Evolutionary conservation across 1,140 invertebrate genomes (phyloP).

Genomic region (Aleiodes sp.): DNA sequence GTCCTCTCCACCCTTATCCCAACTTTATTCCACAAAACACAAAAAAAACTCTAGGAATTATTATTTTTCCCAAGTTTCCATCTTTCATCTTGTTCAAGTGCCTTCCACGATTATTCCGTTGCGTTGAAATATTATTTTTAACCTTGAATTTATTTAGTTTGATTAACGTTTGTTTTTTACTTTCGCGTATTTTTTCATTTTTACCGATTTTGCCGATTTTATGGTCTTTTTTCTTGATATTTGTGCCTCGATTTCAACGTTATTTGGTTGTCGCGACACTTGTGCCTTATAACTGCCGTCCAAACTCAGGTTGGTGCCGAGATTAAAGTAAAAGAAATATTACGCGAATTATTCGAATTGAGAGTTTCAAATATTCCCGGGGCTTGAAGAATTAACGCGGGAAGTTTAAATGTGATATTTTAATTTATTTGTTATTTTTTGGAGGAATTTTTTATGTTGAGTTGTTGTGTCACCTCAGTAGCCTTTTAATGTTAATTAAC

Average conservation of each 20-base stretch:
- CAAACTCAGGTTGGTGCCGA: conserved; percentile 34
- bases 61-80: conserved; percentile 13
- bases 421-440: conserved; percentile 3
- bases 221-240: conserved; percentile 18
- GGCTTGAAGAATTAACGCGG: background rate
- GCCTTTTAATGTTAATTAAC: conserved; percentile 16
- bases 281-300: conserved; percentile 41
- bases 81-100: conserved; percentile 7
- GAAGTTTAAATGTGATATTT: conserved; percentile 16
- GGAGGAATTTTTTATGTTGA: background rate
- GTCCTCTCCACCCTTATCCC: conserved; percentile 48
- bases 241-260: background rate
- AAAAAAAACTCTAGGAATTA: background rate
- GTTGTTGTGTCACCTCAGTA: conserved; percentile 13
- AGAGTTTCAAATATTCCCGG: background rate
- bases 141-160: too few relatives aligned
- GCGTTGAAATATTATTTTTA: too few relatives aligned
- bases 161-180: background rate
- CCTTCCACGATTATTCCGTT: too few relatives aligned
- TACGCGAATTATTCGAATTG: background rate
- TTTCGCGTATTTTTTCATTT: background rate
- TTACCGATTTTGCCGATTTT: conserved; percentile 17
- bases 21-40: background rate
- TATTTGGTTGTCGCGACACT: conserved; percentile 30
- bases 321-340: background rate